phyloP scores from a whole-genome alignment of 2,113 vertebrate genomes.

The Bos taurus region ARS-UCD2.0 NC_037331.1:71459501-71460000 shows the following conservation, averaged over 20 bases:
- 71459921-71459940: neutral
- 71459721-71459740: neutral
- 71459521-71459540: neutral
- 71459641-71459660: neutral
- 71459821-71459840: neutral
- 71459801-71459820: neutral
- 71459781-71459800: accelerated
- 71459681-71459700: neutral
- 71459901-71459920: neutral
- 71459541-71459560: neutral
- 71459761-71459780: neutral
- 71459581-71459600: neutral
- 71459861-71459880: neutral
- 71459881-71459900: neutral
- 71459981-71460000: neutral
- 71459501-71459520: neutral
- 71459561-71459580: neutral
- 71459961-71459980: neutral
- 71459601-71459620: neutral
- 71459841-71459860: neutral
- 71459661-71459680: neutral
- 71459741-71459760: neutral
- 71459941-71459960: neutral
- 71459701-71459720: neutral
- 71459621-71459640: neutral